These are phyloP conservation scores for Petaurus breviceps DNA, from an alignment of 2,113 vertebrate genomes.

Conservation along the genomic window DNA sequence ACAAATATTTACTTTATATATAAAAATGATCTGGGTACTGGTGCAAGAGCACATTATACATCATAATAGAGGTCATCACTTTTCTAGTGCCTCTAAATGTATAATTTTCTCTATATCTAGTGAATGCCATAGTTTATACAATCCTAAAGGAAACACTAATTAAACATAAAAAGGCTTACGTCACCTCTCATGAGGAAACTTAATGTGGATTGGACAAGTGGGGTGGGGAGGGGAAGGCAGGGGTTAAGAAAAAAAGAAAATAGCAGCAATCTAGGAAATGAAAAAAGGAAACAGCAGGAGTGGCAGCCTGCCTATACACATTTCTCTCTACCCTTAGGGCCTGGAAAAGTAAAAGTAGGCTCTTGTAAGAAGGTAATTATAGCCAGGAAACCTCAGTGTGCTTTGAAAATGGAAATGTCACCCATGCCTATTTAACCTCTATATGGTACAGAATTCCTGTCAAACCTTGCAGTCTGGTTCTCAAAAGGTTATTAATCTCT, in stretches of 20 bases:
- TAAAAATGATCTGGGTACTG: not conserved
- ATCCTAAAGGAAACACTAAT: not conserved
- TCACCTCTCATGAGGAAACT: not conserved
- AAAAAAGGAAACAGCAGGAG: not conserved
- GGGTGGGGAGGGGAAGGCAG: not conserved
- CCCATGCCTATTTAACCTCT: not conserved
- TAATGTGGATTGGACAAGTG: not conserved
- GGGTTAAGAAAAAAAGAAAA: not conserved
- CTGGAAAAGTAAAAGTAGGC: not conserved
- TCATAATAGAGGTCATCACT: not conserved
- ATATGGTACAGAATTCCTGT: not conserved
- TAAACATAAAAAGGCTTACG: not conserved
- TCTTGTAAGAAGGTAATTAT: not conserved
- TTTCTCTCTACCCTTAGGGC: not conserved
- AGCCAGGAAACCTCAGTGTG: not conserved
- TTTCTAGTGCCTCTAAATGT: not conserved
- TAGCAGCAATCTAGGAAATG: not conserved
- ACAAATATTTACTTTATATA: not conserved
- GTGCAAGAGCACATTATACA: not conserved
- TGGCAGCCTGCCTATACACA: not conserved
- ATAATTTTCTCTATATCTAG: not conserved
- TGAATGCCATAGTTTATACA: not conserved
- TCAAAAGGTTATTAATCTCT: not conserved
- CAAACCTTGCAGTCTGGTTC: not conserved
- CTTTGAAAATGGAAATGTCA: not conserved